These are phyloP conservation scores for Falco columbarius DNA, from an alignment of 2,797 vertebrate species.

Conservation along the genomic window DNA sequence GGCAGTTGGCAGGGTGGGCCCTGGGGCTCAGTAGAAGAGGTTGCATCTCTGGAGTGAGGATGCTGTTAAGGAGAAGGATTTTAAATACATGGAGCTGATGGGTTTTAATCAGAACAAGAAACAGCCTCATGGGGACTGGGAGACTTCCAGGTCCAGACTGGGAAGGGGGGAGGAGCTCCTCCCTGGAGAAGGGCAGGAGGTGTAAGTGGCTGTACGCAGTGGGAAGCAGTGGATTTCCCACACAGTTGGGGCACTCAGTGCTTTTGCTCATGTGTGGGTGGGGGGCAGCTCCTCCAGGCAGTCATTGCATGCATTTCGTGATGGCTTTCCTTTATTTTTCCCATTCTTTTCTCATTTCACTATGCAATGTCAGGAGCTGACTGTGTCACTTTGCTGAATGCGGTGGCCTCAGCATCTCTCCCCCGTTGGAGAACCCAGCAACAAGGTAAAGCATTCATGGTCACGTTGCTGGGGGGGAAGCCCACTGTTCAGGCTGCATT, in stretches of 20 bases:
- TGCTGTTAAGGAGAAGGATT: background rate
- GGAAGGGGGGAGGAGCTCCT: background rate
- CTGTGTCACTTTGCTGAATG: background rate
- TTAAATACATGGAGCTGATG: background rate
- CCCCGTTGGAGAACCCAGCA: background rate
- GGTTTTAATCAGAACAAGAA: background rate
- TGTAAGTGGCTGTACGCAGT: rapidly evolving
- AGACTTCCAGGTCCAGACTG: background rate
- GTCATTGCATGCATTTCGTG: background rate
- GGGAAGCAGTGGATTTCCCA: background rate
- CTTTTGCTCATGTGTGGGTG: rapidly evolving
- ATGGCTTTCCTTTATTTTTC: background rate
- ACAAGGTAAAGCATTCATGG: background rate
- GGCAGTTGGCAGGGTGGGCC: background rate
- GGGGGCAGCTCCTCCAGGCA: background rate
- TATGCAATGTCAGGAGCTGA: background rate
- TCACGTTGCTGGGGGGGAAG: rapidly evolving
- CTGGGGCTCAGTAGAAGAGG: background rate
- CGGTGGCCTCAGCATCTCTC: background rate
- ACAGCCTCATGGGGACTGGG: background rate
- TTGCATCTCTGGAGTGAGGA: background rate
- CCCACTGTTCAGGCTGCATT: background rate
- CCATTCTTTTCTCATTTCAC: background rate
- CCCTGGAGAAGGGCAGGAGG: background rate
- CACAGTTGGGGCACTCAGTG: background rate